Conservation (phyloP, 1,140 invertebrate species). For the Tigriopus japonicus region DNA sequence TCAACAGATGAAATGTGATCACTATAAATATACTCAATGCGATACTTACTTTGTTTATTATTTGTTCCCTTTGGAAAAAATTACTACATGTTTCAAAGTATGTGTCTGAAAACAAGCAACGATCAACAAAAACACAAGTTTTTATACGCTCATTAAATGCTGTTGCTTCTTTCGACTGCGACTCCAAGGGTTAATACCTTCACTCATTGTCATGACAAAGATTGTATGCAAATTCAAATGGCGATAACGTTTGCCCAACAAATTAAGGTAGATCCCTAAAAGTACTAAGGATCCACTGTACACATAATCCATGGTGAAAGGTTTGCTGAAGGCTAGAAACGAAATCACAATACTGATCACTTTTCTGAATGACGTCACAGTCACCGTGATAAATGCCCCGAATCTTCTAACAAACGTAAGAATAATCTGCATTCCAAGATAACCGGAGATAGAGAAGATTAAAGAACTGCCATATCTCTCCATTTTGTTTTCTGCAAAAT, state of each 20-base stretch:
- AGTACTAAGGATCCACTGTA: background rate
- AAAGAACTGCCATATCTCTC: background rate
- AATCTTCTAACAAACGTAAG: background rate
- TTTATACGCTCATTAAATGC: too few species aligned
- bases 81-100: too few species aligned
- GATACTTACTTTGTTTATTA: too few species aligned
- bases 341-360: background rate
- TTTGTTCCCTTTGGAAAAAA: too few species aligned
- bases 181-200: too few species aligned
- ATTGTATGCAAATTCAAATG: too few species aligned
- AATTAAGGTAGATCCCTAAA: background rate
- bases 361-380: background rate
- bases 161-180: too few species aligned
- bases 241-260: background rate
- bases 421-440: background rate
- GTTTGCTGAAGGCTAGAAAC: background rate
- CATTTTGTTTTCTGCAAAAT: background rate
- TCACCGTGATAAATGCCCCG: background rate
- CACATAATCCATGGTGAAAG: background rate
- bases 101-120: too few species aligned
- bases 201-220: too few species aligned
- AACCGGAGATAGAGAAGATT: background rate
- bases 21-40: too few species aligned
- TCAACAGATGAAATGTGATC: too few species aligned
- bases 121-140: too few species aligned